A percentile compares a stretch with the other conserved stretches of the same genome.
Conservation (phyloP, 2,113 vertebrate species). For the Dascyllus trimaculatus region DNA sequence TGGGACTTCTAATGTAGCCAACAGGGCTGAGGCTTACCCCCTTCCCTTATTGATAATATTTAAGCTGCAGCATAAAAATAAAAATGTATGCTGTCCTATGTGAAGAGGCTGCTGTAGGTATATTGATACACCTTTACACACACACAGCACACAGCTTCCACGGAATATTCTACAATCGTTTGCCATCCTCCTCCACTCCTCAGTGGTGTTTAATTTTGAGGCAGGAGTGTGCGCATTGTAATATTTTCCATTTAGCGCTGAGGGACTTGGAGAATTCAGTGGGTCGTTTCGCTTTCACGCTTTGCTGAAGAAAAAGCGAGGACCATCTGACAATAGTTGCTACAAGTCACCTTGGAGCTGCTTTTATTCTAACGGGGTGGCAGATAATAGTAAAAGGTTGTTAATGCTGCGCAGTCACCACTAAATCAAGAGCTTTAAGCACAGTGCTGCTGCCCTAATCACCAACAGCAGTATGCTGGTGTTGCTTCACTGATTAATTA, state of each 20-base stretch:
- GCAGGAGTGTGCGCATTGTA: slow-evolving; percentile 38
- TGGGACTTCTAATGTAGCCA: slow-evolving; percentile 29
- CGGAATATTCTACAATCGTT: slow-evolving; percentile 24
- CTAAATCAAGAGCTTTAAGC: slow-evolving; percentile 44
- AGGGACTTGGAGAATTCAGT: slow-evolving; percentile 62
- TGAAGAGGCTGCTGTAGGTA: neutral
- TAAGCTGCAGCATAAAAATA: neutral
- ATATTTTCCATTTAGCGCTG: slow-evolving; percentile 64
- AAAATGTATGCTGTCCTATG: too few relatives aligned
- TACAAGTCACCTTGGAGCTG: slow-evolving; percentile 69
- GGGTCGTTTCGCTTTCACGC: slow-evolving; percentile 75
- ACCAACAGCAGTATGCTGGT: slow-evolving; percentile 25
- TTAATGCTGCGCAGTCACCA: slow-evolving; percentile 47
- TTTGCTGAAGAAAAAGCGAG: slow-evolving; percentile 70
- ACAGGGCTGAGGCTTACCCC: slow-evolving; percentile 19
- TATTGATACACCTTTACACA: neutral
- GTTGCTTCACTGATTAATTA: slow-evolving; percentile 16
- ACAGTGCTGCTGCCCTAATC: slow-evolving; percentile 26
- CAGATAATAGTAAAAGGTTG: slow-evolving; percentile 72
- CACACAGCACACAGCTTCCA: neutral
- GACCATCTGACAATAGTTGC: slow-evolving; percentile 73
- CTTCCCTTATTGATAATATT: slow-evolving; percentile 12
- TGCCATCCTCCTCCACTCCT: slow-evolving; percentile 20
- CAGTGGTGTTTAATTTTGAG: slow-evolving; percentile 49
- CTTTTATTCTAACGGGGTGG: slow-evolving; percentile 60